Percentiles rank a stretch among this genome's conserved stretches.
phyloP scores from a whole-genome alignment of 2,113 vertebrate species.

The Caracal caracal region DNA sequence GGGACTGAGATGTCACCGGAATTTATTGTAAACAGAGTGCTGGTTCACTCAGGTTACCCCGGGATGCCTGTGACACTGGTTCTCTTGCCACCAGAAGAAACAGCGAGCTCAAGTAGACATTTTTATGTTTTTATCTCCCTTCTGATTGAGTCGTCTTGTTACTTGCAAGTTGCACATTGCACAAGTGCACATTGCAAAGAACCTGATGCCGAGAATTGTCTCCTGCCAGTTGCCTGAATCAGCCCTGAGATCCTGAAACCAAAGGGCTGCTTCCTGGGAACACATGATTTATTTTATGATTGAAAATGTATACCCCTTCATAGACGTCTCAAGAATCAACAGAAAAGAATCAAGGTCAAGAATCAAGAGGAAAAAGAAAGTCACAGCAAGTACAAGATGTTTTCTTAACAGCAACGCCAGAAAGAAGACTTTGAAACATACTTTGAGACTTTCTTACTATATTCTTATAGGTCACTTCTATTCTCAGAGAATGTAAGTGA shows the following conservation, averaged over 20 bases:
- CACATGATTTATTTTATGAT: neutral
- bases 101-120: neutral
- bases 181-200: neutral
- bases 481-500: constrained; percentile 20
- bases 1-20: neutral
- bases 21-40: neutral
- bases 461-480: neutral
- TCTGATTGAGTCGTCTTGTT: neutral
- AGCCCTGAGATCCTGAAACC: constrained; percentile 1
- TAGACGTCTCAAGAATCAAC: constrained; percentile 33
- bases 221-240: neutral
- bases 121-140: neutral
- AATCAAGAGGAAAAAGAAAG: constrained; percentile 15
- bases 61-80: neutral
- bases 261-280: constrained; percentile 28
- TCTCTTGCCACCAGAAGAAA: neutral
- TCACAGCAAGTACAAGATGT: neutral
- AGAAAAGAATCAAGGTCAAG: constrained; percentile 33
- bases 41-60: neutral
- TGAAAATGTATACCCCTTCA: constrained; percentile 61
- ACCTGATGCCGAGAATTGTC: neutral
- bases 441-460: neutral
- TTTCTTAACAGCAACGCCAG: constrained; percentile 13
- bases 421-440: constrained; percentile 12
- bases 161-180: neutral